Evolutionary conservation across 2,888 invertebrate species (phyloP).

Genomic region (Phorcus lineatus): DNA sequence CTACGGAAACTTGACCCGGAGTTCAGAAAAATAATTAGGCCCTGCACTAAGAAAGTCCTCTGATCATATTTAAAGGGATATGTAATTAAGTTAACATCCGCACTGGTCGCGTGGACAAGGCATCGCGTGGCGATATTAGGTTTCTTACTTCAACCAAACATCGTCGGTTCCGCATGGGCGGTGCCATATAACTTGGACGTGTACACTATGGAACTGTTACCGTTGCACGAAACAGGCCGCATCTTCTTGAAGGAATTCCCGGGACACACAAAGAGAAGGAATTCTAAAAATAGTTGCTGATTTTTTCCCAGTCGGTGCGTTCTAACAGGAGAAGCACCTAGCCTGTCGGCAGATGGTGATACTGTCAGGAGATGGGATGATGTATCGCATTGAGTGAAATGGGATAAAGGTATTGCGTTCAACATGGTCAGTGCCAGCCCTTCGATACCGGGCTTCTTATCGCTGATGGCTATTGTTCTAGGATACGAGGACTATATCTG

Average conservation of each 20-base stretch:
- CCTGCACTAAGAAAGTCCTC: conserved; percentile 10
- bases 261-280: conserved; percentile 16
- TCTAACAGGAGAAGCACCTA: background rate
- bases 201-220: background rate
- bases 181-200: background rate
- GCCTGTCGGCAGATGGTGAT: conserved; percentile 2
- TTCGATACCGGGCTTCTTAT: background rate
- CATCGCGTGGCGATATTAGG: background rate
- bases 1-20: conserved; percentile 17
- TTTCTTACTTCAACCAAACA: background rate
- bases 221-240: background rate
- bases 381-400: background rate
- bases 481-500: background rate
- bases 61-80: conserved; percentile 23
- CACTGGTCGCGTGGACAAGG: background rate
- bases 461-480: background rate
- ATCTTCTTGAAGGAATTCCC: conserved; percentile 6
- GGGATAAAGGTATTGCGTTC: background rate
- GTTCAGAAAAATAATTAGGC: conserved; percentile 18
- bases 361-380: background rate
- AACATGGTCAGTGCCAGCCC: background rate
- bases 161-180: background rate
- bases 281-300: conserved; percentile 19
- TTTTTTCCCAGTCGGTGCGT: background rate
- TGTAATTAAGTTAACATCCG: conserved; percentile 21